These are phyloP conservation scores for Drosophila cognata DNA, from an alignment of 2,888 invertebrate genomes.

Conservation along the genomic window DNA sequence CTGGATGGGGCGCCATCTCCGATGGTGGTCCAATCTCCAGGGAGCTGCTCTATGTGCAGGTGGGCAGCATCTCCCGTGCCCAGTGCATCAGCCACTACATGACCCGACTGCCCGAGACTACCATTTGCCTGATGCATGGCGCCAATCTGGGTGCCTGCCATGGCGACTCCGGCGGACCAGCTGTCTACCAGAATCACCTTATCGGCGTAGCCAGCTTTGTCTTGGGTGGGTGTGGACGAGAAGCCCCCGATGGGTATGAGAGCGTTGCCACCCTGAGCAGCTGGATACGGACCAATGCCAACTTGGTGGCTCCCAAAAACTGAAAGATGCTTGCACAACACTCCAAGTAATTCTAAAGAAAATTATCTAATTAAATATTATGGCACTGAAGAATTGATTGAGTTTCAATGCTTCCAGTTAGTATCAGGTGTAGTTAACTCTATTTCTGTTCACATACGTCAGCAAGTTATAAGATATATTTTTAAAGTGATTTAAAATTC, in stretches of 20 bases:
- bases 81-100: slow-evolving; percentile 61
- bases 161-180: slow-evolving; percentile 84
- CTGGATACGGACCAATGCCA: slow-evolving; percentile 62
- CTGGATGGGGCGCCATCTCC: slow-evolving; percentile 81
- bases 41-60: slow-evolving; percentile 70
- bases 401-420: neutral
- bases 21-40: slow-evolving; percentile 69
- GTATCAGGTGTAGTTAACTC: neutral
- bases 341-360: neutral
- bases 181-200: slow-evolving; percentile 68
- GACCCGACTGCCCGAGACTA: slow-evolving; percentile 54
- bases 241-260: slow-evolving; percentile 82
- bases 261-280: slow-evolving; percentile 55
- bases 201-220: slow-evolving; percentile 82
- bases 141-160: slow-evolving; percentile 77
- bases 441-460: neutral
- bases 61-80: slow-evolving; percentile 55
- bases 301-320: neutral
- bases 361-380: neutral
- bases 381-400: neutral
- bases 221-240: slow-evolving; percentile 72
- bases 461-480: neutral
- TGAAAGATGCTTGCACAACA: neutral
- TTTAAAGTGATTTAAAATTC: neutral
- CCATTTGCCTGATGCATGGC: slow-evolving; percentile 77